Evolutionary conservation across 2,888 invertebrate genomes (phyloP).

Genomic region (Drosophila antonietae): DNA sequence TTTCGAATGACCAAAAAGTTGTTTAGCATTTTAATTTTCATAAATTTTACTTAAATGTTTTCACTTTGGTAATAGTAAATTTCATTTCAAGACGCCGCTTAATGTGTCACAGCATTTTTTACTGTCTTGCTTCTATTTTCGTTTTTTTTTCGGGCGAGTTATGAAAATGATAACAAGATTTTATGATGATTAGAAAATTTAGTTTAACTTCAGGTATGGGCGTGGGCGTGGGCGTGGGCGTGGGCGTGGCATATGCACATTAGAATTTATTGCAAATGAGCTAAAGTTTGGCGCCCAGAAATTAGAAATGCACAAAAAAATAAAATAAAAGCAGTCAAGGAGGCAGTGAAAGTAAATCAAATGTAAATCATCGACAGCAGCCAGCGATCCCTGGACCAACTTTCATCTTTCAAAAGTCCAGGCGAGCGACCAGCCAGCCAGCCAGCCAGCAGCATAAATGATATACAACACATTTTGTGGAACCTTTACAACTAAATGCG

Average conservation of each 20-base stretch:
- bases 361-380: slow-evolving; percentile 78
- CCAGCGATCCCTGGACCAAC: slow-evolving; percentile 59
- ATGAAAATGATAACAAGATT: slow-evolving; percentile 77
- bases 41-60: slow-evolving; percentile 82
- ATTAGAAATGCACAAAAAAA: slow-evolving; percentile 30
- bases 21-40: slow-evolving; percentile 83
- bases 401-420: slow-evolving; percentile 68
- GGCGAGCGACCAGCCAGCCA: slow-evolving; percentile 16
- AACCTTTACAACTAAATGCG: slow-evolving; percentile 83
- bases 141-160: slow-evolving; percentile 43
- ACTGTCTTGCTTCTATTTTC: neutral
- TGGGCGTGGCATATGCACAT: slow-evolving; percentile 35
- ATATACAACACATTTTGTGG: slow-evolving; percentile 80
- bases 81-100: slow-evolving; percentile 50
- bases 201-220: slow-evolving; percentile 29
- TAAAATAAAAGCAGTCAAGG: slow-evolving; percentile 2
- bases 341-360: slow-evolving; percentile 73
- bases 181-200: slow-evolving; percentile 80
- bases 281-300: slow-evolving; percentile 24
- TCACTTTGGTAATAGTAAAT: slow-evolving; percentile 56
- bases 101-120: slow-evolving; percentile 66
- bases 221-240: neutral
- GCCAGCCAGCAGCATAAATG: slow-evolving; percentile 54
- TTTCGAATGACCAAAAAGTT: slow-evolving; percentile 76
- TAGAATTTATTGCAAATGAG: slow-evolving; percentile 77